These are phyloP conservation scores for Apeira syringaria DNA, from an alignment of 2,888 invertebrate genomes.

Conservation along the genomic window DNA sequence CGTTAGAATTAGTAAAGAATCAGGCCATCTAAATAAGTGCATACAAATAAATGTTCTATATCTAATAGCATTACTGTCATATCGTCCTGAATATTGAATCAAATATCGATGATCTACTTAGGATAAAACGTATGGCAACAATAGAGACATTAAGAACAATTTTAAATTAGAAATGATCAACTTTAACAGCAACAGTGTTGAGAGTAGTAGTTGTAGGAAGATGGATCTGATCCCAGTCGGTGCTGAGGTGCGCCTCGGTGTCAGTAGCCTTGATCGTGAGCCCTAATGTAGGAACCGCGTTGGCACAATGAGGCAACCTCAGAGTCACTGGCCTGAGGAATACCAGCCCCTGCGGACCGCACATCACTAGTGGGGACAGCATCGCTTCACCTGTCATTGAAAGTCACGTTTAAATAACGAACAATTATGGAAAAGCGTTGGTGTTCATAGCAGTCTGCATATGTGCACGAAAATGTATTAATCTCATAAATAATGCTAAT, in stretches of 20 bases:
- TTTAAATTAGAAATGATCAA: slow-evolving; percentile 91
- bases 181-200: slow-evolving; percentile 94
- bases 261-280: slow-evolving; percentile 91
- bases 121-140: slow-evolving; percentile 3
- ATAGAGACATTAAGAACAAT: neutral
- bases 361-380: slow-evolving; percentile 97
- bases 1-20: no score
- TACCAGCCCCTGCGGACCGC: slow-evolving; percentile 96
- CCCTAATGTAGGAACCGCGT: slow-evolving; percentile 89
- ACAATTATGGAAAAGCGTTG: slow-evolving; percentile 21
- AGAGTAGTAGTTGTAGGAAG: slow-evolving; percentile 92
- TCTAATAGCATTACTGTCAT: no score
- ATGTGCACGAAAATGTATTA: neutral
- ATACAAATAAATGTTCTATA: no score
- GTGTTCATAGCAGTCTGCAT: slow-evolving; percentile 5
- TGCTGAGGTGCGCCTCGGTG: slow-evolving; percentile 92
- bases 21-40: no score
- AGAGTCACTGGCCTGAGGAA: slow-evolving; percentile 95
- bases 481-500: no score
- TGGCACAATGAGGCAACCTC: slow-evolving; percentile 94
- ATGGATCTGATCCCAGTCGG: slow-evolving; percentile 93
- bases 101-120: neutral
- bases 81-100: no score
- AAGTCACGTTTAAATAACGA: slow-evolving; percentile 20
- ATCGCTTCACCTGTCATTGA: slow-evolving; percentile 92